These are phyloP conservation scores for Caenorhabditis drosophilae DNA, from an alignment of 2,888 invertebrate species.

Conservation along the genomic window DNA sequence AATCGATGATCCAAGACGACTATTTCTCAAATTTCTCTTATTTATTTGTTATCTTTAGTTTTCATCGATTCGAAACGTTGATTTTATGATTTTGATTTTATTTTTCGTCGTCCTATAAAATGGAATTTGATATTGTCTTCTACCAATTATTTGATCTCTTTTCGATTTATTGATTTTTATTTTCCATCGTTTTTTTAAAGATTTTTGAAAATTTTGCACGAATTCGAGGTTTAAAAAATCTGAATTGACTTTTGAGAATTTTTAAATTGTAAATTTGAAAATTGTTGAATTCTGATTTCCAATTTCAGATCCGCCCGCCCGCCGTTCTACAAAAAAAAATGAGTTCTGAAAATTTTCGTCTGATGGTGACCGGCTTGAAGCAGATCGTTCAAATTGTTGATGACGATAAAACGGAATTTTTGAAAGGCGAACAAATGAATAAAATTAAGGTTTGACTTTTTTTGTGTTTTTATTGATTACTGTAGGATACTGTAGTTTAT, in stretches of 20 bases:
- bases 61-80: not conserved
- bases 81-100: not conserved
- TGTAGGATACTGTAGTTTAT: no score
- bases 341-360: no score
- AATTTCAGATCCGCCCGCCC: no score
- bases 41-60: conserved; percentile 17
- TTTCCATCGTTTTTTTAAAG: not conserved
- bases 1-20: not conserved
- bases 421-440: conserved; percentile 55
- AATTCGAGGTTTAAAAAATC: not conserved
- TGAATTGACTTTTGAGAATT: not conserved
- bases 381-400: conserved; percentile 67
- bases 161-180: not conserved
- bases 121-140: no score
- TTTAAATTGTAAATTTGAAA: no score
- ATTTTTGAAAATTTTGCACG: not conserved
- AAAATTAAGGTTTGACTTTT: conserved; percentile 51
- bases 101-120: not conserved
- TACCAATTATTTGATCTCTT: not conserved
- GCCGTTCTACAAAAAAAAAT: no score
- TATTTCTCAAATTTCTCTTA: not conserved
- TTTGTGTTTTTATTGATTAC: no score
- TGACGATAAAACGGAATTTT: conserved; percentile 41
- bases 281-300: no score
- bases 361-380: conserved; percentile 47